Percentiles rank a stretch among this genome's conserved stretches.
Evolutionary conservation across 2,888 invertebrate genomes (phyloP).

Genomic region (Syritta pipiens): DNA sequence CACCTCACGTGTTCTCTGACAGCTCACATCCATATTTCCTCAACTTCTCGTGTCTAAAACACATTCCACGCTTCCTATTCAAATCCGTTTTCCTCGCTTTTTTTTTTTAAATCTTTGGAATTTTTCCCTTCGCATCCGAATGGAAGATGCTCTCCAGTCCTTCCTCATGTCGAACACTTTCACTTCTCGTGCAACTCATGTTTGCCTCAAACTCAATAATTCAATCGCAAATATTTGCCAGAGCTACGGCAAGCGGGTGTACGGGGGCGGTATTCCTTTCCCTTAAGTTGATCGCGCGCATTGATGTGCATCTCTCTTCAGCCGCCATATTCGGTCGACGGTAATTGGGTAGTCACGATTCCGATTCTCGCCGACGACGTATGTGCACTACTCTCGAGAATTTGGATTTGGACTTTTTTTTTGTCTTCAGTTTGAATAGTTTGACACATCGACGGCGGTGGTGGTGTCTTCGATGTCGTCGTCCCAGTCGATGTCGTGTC

Average conservation of each 20-base stretch:
- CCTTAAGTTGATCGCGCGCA: conserved; percentile 39
- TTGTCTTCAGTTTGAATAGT: no score
- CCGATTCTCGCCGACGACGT: not conserved
- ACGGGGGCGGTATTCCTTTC: conserved; percentile 36
- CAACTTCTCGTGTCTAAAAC: no score
- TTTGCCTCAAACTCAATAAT: conserved; percentile 46
- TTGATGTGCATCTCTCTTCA: conserved; percentile 30
- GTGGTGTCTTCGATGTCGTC: no score
- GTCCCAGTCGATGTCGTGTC: no score
- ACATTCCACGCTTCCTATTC: no score
- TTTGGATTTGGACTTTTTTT: not conserved
- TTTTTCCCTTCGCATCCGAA: no score
- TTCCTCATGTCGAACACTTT: conserved; percentile 47
- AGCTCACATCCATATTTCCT: no score
- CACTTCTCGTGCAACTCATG: conserved; percentile 31
- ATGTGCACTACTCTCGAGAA: not conserved
- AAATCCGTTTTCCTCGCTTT: no score
- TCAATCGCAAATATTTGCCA: conserved; percentile 49
- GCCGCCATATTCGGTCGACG: conserved; percentile 17
- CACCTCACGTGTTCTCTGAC: no score
- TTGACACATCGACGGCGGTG: not conserved
- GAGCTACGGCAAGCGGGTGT: conserved; percentile 11
- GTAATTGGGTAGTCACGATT: conserved; percentile 63
- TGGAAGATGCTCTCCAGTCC: no score
- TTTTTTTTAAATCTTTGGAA: no score